Evolutionary conservation across 2,113 vertebrate genomes (phyloP), one percentile per base, ranked within the genome.

Genomic region (Andinoacara biseriatus): DNA sequence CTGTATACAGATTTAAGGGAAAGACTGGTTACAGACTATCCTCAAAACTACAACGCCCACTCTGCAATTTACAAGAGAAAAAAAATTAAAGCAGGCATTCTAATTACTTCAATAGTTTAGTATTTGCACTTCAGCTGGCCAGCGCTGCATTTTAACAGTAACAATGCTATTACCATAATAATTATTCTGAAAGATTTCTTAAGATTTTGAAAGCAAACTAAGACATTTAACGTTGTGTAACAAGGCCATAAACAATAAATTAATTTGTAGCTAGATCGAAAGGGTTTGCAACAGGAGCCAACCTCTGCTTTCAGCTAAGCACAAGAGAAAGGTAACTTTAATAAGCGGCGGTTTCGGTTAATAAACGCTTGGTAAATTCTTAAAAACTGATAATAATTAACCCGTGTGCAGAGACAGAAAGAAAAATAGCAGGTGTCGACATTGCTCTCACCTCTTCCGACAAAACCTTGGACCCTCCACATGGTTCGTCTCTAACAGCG

Each of bases 401-500:
- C 1, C 1, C 31, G 24, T 8, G 54, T 7, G 1, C 63, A 20
- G 54, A 22, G 26, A 31, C 69, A 22, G n/a, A 31, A 74, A 22
- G 38, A 67, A 67, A 46, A 57, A 9, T n/a, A 11, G 20, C 38
- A 7, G 46, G 29, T 46, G 33, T 76, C 49, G n/a, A 31, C 84
- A 61, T 58, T 65, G 26, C 10, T 61, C 92, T 95, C 86, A 96
- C 96, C 95, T 95, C 96, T 90, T 38, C 93, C 91, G 8, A 94
- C 80, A 2, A 95, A 75, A n/a, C 91, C 92, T 20, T 95, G 92
- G 15, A 96, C 56, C 86, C 95, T 83, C 95, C 95, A 96, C 96
- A 96, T 96, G 54, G 20, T 85, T 72, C 5, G 20, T 76, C 52
- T 57, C 61, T 29, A 10, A 59, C 74, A 13, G 58, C 14, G 38